Percentiles rank a stretch among this genome's conserved stretches.
Conservation (phyloP, 2,113 vertebrate genomes). For the Charina bottae region DNA sequence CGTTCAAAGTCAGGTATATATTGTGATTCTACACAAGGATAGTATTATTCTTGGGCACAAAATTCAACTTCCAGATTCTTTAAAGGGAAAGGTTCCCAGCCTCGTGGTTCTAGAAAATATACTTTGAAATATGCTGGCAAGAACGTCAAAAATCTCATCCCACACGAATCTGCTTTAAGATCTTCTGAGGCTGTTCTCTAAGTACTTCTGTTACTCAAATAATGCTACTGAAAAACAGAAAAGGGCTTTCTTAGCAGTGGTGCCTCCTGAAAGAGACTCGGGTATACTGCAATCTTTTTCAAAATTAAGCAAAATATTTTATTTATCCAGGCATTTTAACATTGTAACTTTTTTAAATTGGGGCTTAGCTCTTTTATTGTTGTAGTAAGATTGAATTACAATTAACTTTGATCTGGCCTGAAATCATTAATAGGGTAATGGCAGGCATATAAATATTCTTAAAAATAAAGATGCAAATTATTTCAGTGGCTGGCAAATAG, state of each 20-base stretch:
- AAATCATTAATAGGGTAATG: neutral
- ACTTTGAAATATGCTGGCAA: neutral
- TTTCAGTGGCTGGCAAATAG: neutral
- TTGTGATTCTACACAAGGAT: neutral
- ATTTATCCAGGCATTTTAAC: neutral
- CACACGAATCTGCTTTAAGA: neutral
- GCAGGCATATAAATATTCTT: neutral
- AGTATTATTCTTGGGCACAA: neutral
- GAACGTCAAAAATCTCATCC: neutral
- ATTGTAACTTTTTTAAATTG: neutral
- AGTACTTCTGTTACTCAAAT: neutral
- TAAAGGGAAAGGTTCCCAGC: neutral
- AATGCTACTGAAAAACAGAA: neutral
- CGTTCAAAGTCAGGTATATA: neutral
- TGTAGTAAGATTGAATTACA: neutral
- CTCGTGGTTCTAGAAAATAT: neutral
- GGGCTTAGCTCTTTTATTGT: neutral
- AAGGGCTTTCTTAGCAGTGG: neutral
- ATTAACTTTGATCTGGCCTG: neutral
- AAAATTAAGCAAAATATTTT: neutral
- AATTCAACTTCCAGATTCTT: slow-evolving; percentile 1
- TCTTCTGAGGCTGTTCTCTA: slow-evolving; percentile 5
- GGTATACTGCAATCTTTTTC: neutral
- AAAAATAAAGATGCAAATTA: neutral
- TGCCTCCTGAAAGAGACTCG: neutral